Percentiles rank a stretch among this genome's conserved stretches.
Evolutionary conservation across 2,113 vertebrate genomes (phyloP).

Genomic region (Cyanoliseus patagonus): DNA sequence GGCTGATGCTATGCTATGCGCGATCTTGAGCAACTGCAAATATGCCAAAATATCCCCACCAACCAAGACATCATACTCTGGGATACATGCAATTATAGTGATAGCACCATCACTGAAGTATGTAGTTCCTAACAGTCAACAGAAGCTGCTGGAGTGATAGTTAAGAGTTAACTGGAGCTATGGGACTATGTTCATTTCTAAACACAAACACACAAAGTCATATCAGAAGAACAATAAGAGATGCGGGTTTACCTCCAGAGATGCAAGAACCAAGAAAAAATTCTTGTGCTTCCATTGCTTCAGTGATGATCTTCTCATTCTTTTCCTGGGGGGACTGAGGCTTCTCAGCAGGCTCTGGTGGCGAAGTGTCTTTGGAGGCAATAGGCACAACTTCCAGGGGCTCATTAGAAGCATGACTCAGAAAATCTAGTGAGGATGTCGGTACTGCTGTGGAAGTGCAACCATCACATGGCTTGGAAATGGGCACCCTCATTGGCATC

Average conservation of each 20-base stretch:
- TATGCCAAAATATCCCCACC: background rate
- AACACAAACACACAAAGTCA: background rate
- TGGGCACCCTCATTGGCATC: constrained; percentile 49
- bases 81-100: background rate
- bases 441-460: background rate
- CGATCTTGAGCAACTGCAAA: background rate
- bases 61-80: background rate
- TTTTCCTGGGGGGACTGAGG: background rate
- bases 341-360: background rate
- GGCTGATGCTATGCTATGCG: background rate
- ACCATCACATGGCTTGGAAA: background rate
- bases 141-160: background rate
- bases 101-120: background rate
- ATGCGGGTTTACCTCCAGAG: constrained; percentile 39
- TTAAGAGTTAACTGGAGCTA: background rate
- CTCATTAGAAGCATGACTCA: background rate
- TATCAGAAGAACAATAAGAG: background rate
- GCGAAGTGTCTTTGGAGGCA: background rate
- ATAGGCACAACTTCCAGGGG: background rate
- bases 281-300: background rate
- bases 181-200: background rate
- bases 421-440: background rate
- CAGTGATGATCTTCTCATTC: background rate
- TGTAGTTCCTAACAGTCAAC: background rate
- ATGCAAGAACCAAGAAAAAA: background rate